Conservation (phyloP, 2,888 invertebrate species). For the Orthosia cruda region DNA sequence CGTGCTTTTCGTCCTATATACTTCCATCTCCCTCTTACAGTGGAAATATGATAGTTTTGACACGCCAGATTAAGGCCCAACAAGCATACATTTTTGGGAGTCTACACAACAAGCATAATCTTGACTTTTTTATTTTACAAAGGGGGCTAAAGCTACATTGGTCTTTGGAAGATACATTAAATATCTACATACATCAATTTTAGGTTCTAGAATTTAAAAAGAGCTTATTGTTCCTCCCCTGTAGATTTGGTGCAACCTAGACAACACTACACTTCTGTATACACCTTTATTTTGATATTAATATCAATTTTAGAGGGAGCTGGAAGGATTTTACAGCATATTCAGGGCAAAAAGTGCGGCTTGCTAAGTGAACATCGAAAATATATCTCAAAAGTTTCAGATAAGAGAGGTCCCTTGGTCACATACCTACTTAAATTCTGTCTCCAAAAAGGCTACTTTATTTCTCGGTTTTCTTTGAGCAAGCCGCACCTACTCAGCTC, state of each 20-base stretch:
- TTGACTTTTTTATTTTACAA: conserved; percentile 19
- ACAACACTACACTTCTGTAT: background rate
- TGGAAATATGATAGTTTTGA: no score
- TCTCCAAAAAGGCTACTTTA: no score
- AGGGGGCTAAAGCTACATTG: conserved; percentile 40
- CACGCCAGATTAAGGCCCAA: background rate
- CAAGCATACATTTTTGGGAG: background rate
- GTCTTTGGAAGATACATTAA: conserved; percentile 48
- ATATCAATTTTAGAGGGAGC: background rate
- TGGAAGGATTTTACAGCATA: no score
- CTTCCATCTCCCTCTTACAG: no score
- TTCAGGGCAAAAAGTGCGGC: no score
- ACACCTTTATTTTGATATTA: background rate
- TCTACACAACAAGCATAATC: conserved; percentile 15
- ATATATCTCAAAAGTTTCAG: no score
- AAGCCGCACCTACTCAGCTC: no score
- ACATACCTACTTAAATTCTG: no score
- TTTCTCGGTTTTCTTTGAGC: no score
- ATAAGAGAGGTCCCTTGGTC: no score
- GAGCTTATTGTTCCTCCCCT: conserved; percentile 40
- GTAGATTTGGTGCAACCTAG: conserved; percentile 37
- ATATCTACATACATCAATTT: conserved; percentile 23
- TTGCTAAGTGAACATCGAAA: no score
- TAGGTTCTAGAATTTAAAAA: conserved; percentile 24
- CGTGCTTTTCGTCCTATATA: no score